Conservation (phyloP, 2,797 vertebrate genomes). For the Anguilla obscura region DNA sequence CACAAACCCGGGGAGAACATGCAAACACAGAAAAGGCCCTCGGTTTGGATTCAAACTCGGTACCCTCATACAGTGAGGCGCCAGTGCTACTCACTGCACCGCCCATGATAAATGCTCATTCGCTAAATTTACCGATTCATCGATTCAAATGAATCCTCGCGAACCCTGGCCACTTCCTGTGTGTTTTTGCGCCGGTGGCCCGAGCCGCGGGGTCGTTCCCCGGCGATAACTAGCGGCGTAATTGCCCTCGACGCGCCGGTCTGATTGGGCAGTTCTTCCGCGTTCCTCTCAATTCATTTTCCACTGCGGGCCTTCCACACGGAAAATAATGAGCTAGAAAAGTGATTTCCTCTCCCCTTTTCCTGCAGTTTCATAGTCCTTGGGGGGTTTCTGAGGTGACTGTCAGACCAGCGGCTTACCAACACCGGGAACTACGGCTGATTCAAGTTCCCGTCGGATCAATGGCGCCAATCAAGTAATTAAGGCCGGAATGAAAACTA, state of each 20-base stretch:
- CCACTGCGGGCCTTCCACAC: background rate
- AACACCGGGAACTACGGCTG: background rate
- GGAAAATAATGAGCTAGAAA: background rate
- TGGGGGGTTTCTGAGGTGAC: background rate
- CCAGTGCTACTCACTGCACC: background rate
- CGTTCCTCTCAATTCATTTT: background rate
- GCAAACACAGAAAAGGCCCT: background rate
- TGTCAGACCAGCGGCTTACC: background rate
- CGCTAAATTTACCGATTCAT: background rate
- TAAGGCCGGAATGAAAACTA: slow-evolving; percentile 4
- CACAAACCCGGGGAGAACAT: background rate
- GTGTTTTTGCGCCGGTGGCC: background rate
- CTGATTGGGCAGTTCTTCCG: background rate
- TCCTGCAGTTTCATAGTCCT: background rate
- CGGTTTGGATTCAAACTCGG: too few relatives aligned
- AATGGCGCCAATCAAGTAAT: background rate
- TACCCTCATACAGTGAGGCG: too few relatives aligned
- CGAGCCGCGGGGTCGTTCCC: background rate
- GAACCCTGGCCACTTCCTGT: background rate
- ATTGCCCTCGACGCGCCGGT: background rate
- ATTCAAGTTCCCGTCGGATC: background rate
- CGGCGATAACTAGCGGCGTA: background rate
- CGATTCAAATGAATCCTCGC: background rate
- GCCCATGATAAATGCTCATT: background rate
- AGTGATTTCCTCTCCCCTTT: background rate